These are phyloP conservation scores for Antheraea mylitta DNA, from an alignment of 1,140 invertebrate genomes.

Conservation along the genomic window DNA sequence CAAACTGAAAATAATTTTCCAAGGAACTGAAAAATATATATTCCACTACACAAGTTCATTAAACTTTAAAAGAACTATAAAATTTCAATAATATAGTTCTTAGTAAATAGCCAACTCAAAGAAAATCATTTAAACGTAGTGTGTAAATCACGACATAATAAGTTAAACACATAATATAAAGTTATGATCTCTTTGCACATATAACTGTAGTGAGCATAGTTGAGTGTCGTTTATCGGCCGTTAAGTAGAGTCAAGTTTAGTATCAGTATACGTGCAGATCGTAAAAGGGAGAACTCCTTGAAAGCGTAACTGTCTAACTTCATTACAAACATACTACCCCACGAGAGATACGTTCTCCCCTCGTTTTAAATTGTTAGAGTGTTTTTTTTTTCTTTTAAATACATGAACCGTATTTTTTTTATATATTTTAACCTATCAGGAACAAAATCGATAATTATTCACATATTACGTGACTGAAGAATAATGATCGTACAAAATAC, in stretches of 20 bases:
- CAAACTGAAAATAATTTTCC: too few relatives aligned
- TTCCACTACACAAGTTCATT: too few relatives aligned
- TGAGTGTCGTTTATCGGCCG: conserved; percentile 34
- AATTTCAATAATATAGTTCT: too few relatives aligned
- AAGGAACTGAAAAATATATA: too few relatives aligned
- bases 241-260: conserved; percentile 50
- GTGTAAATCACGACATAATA: conserved; percentile 3
- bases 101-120: neutral
- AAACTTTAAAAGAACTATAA: too few relatives aligned
- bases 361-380: conserved; percentile 25
- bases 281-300: conserved; percentile 32
- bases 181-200: conserved; percentile 12
- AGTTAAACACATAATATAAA: conserved; percentile 12
- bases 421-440: too few relatives aligned
- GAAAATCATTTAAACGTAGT: conserved; percentile 12
- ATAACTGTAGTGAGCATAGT: conserved; percentile 20
- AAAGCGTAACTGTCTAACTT: conserved; percentile 41
- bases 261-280: conserved; percentile 45
- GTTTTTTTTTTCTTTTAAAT: neutral
- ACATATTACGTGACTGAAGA: too few relatives aligned
- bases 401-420: too few relatives aligned
- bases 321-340: conserved; percentile 32
- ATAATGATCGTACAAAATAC: too few relatives aligned
- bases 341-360: conserved; percentile 15
- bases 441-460: too few relatives aligned